Percentiles rank a stretch among this genome's conserved stretches.
Evolutionary conservation across 1,140 invertebrate species (phyloP).

Genomic region (Gryllus bimaculatus): DNA sequence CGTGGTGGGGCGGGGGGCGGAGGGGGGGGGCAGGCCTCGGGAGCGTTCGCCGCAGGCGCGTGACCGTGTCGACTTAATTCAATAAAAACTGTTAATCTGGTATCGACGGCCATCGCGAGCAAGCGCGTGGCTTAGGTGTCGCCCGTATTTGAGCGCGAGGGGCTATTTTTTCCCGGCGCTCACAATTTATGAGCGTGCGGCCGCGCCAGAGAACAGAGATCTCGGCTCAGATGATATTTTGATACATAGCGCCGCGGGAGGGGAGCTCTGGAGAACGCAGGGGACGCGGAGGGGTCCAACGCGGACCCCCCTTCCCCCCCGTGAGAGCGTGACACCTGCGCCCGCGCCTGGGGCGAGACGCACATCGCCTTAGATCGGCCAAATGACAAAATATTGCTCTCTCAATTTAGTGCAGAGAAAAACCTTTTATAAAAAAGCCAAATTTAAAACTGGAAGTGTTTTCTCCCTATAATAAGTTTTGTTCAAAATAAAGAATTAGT

Average conservation of each 20-base stretch:
- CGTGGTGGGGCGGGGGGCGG: no score
- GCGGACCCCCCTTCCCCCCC: no score
- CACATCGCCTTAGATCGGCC: not conserved
- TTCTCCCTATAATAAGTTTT: no score
- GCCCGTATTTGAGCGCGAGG: not conserved
- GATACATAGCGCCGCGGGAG: not conserved
- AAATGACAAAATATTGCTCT: no score
- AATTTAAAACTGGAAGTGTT: no score
- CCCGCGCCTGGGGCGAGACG: not conserved
- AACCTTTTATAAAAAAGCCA: no score
- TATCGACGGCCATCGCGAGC: not conserved
- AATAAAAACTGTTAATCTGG: no score
- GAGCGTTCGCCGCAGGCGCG: no score
- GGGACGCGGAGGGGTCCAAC: not conserved
- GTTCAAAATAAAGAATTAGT: no score
- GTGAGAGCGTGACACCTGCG: not conserved
- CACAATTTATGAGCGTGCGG: not conserved
- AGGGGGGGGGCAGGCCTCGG: no score
- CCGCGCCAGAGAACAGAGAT: not conserved
- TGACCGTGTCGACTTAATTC: no score
- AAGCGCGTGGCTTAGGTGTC: not conserved
- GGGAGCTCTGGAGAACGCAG: not conserved
- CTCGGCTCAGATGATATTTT: not conserved
- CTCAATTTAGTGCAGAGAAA: no score
- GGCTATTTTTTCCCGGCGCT: not conserved